A percentile compares a stretch with the other conserved stretches of the same genome.
These are phyloP conservation scores for Lepisosteus osseus DNA, from an alignment of 2,113 vertebrate species.

Conservation along the genomic window DNA sequence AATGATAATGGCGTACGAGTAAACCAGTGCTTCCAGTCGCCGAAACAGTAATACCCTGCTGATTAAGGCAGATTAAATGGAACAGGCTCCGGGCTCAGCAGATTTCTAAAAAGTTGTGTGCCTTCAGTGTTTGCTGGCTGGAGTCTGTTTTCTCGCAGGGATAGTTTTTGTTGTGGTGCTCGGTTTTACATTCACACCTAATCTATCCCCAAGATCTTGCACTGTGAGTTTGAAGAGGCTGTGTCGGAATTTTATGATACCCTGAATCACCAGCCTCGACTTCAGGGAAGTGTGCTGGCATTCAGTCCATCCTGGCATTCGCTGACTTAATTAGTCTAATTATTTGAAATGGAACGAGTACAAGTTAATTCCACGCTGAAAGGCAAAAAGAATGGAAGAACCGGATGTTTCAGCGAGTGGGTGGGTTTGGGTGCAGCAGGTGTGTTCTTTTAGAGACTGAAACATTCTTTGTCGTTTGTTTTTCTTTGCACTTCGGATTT, in stretches of 20 bases:
- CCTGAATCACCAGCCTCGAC: neutral
- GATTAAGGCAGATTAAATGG: neutral
- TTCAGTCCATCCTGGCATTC: no score
- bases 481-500: no score
- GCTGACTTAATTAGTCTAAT: no score
- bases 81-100: neutral
- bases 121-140: neutral
- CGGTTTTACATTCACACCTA: neutral
- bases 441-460: no score
- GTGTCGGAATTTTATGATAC: no score
- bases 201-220: no score
- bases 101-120: neutral
- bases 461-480: no score
- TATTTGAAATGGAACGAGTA: no score
- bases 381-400: no score
- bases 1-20: conserved; percentile 49
- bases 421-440: no score
- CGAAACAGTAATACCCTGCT: neutral
- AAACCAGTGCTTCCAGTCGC: neutral
- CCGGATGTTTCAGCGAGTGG: no score
- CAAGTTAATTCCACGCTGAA: neutral
- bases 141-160: neutral
- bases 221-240: no score
- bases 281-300: neutral
- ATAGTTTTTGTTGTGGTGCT: neutral